Evolutionary conservation across 2,113 vertebrate species (phyloP).

Genomic region (Calyptomena viridis): DNA sequence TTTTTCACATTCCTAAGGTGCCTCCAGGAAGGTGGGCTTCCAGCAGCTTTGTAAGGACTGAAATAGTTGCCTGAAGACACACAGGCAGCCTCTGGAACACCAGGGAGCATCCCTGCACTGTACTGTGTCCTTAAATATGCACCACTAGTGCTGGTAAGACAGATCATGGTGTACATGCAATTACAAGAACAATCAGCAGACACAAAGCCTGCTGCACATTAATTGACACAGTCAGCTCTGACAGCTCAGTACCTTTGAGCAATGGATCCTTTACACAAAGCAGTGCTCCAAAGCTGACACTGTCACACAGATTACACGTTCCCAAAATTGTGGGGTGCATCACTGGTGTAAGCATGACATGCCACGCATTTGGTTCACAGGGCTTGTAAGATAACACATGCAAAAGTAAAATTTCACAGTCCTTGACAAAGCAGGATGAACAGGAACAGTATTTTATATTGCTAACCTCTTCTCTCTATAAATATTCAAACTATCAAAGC

Average conservation of each 20-base stretch:
- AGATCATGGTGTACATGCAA: not conserved
- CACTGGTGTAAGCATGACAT: not conserved
- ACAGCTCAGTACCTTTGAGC: not conserved
- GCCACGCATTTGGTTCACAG: accelerated
- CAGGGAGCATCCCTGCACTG: not conserved
- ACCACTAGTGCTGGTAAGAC: not conserved
- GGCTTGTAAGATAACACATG: not conserved
- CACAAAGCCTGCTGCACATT: conserved; percentile 10
- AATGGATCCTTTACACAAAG: not conserved
- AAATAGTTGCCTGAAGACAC: not conserved
- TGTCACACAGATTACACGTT: not conserved
- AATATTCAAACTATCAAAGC: not conserved
- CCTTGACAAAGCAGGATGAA: not conserved
- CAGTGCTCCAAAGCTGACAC: not conserved
- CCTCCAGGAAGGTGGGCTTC: accelerated
- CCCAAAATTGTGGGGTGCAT: not conserved
- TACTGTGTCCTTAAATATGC: not conserved
- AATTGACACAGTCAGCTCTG: not conserved
- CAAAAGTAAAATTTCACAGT: not conserved
- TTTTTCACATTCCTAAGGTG: not conserved
- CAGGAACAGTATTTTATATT: not conserved
- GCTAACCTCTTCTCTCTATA: not conserved
- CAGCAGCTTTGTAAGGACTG: not conserved
- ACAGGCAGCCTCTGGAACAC: not conserved
- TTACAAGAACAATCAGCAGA: conserved; percentile 1